Base-by-base conservation (phyloP, 2,888 invertebrate species). In the Anarsia innoxiella region DNA sequence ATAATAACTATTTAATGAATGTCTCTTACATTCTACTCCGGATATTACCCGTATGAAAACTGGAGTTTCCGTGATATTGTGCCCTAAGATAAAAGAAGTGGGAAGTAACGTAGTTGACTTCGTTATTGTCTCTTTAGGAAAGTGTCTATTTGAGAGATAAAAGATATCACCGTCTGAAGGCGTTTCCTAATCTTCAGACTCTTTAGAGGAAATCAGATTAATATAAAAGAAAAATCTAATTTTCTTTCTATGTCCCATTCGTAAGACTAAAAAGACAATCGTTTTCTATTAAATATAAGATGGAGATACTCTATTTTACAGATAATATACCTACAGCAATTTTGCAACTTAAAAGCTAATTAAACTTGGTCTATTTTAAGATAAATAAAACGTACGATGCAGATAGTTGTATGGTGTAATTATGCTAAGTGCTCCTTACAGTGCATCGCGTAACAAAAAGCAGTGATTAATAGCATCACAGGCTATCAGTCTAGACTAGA, bases 401-500 rank as follows among this genome's bases (percentile, higher is more conserved):
- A n/a, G n/a, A n/a, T n/a, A n/a, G n/a, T n/a, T 19, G 8, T 19
- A n/a, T 25, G n/a, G 8, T 9, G 75, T 64, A 73, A 77, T 77
- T 77, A 77, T 75, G 73, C 59, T 69, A 75, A 77, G 75, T 72
- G 73, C 66, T 45, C 41, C 44, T 64, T 44, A 44, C 40, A 41
- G 42, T 27, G 34, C 32, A 39, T 38, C 36, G 35, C 31, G 36
- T 27, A 30, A 73, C 75, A 76, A 77, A 77, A 76, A 74, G 57
- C 66, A 11, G 56, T 77, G 77, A 77, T 77, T 77, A 77, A 77
- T 76, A 60, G 66, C 66, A 54, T 56, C 56, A 54, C 45, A 46
- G 54, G 62, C 68, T 66, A 77, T 75, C 74, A 62, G 75, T 77
- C 77, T 77, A 77, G 76, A 76, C 77, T 77, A 77, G 76, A 76